phyloP scores from a whole-genome alignment of 2,113 vertebrate genomes.

The Pan paniscus region DNA sequence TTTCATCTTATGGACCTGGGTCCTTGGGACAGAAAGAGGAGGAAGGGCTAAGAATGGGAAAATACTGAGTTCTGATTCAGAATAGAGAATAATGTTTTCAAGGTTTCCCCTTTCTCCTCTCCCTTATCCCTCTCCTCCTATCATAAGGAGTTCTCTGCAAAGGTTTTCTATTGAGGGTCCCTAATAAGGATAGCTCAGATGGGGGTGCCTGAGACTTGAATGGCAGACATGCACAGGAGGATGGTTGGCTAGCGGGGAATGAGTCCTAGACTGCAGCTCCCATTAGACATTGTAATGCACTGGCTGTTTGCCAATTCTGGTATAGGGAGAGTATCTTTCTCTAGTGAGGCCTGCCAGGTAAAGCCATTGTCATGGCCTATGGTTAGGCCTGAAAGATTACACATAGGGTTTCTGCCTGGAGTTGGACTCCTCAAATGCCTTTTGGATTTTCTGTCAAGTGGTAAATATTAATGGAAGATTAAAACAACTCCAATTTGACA shows the following conservation, averaged over 20 bases:
- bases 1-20: too few species aligned
- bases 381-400: background rate
- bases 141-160: background rate
- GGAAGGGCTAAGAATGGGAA: too few species aligned
- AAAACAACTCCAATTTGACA: background rate
- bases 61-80: too few species aligned
- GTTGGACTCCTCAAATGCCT: background rate
- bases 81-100: background rate
- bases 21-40: too few species aligned
- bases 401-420: background rate
- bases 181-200: background rate
- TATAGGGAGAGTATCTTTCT: background rate
- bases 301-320: too few species aligned
- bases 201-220: background rate
- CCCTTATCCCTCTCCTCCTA: rapidly evolving
- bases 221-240: background rate
- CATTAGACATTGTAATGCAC: background rate
- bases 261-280: too few species aligned
- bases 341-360: background rate
- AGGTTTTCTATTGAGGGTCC: background rate
- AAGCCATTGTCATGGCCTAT: too few species aligned
- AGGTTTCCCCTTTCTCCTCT: background rate
- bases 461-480: background rate
- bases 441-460: background rate
- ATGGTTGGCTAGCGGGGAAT: rapidly evolving